These are phyloP conservation scores for Myripristis jacobus DNA, from an alignment of 2,797 vertebrate genomes.

Conservation along the genomic window DNA sequence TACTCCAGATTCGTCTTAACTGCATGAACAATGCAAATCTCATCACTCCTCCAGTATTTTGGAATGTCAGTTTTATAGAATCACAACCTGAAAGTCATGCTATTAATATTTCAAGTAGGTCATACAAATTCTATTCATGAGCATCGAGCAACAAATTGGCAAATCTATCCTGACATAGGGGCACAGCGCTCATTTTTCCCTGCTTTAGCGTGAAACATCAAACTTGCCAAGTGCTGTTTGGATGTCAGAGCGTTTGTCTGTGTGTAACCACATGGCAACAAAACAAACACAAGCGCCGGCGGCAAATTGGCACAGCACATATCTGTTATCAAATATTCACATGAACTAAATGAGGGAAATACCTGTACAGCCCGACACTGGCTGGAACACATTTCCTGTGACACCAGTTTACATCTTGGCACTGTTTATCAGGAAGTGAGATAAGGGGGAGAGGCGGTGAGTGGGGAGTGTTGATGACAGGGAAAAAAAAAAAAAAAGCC, in stretches of 20 bases:
- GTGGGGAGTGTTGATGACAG: conserved; percentile 25
- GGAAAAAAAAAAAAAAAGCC: conserved; percentile 42
- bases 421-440: conserved; percentile 41
- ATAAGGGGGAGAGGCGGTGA: conserved; percentile 16
- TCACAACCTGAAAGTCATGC: not conserved
- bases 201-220: conserved; percentile 33
- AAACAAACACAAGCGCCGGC: conserved; percentile 44
- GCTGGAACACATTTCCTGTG: conserved; percentile 34
- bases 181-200: conserved; percentile 25
- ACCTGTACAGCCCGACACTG: conserved; percentile 19
- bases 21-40: not conserved
- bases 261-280: conserved; percentile 48
- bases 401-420: conserved; percentile 27
- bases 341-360: conserved; percentile 46
- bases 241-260: conserved; percentile 29
- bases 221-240: conserved; percentile 47
- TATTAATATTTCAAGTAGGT: conserved; percentile 63
- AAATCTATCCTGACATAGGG: conserved; percentile 29
- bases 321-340: conserved; percentile 62
- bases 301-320: conserved; percentile 35
- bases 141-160: conserved; percentile 45
- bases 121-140: conserved; percentile 46
- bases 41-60: conserved; percentile 4
- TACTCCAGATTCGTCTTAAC: not conserved
- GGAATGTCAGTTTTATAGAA: conserved; percentile 1